Evolutionary conservation across 2,113 vertebrate genomes (phyloP), one percentile per base, ranked within the genome.

Genomic region (Kobus ellipsiprymnus): DNA sequence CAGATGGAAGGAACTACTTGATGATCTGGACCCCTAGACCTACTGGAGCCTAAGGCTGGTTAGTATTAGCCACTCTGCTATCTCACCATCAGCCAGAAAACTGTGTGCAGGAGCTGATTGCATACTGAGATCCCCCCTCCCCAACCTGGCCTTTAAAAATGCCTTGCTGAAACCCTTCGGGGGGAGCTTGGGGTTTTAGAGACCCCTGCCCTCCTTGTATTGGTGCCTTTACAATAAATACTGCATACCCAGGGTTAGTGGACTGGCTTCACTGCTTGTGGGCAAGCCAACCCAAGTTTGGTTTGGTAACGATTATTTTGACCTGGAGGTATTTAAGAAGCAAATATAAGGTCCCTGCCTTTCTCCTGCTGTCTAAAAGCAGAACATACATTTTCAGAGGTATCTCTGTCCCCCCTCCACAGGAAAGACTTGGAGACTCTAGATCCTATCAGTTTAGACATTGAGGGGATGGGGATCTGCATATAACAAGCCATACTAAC

Each of bases 51-150:
- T 23, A 23, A 54, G 50, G 17, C 5, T 33, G 80, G 30, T 7
- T 52, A 52, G 7, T 23, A 52, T 54, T n/a, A 54, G 30, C 80
- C 50, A 81, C 33, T 33, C 50, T n/a, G 48, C 30, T 7, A 14
- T 21, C 30, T n/a, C 50, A 54, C 80, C 50, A 82, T 52, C 17
- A 82, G 23, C 48, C 30, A 33, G 30, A 82, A 19, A n/a, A 52
- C 29, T 33, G 30, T 52, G 9, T n/a, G 46, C 48, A 11, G 0
- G 17, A n/a, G 50, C 30, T 23, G 80, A 54, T n/a, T 1, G 2
- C 10, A n/a, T n/a, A 52, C 17, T 2, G 6, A 54, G 30, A n/a
- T 13, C 50, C 19, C 48, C 11, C 0, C 19, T 7, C 48, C 30
- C 11, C 4, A 11, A 52, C 30, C 48, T n/a, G 80, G 48, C 80